Conservation (phyloP, 1,140 invertebrate genomes). For the Magallana ariakensis region DNA sequence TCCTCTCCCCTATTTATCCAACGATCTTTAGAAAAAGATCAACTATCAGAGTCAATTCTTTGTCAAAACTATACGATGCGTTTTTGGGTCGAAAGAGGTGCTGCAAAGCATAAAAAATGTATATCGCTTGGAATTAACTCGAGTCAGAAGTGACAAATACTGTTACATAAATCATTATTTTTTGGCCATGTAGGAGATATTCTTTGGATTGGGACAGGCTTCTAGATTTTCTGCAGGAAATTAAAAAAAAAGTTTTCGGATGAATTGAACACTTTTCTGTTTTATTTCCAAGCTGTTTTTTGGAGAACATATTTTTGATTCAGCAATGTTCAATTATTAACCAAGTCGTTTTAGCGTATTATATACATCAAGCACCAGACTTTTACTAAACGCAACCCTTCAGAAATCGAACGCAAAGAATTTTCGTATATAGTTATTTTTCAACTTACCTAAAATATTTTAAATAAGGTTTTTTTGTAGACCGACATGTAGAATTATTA, state of each 20-base stretch:
- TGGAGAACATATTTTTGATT: not conserved
- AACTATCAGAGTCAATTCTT: not conserved
- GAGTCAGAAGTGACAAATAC: not conserved
- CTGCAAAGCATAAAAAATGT: conserved; percentile 4
- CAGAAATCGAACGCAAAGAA: no score
- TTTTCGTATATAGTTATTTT: no score
- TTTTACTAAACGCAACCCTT: not conserved
- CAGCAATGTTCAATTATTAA: not conserved
- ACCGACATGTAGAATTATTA: no score
- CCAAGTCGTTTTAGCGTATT: not conserved
- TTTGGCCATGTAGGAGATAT: not conserved
- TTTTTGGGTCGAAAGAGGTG: not conserved
- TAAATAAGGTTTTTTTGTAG: no score
- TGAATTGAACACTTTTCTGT: no score
- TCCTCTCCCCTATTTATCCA: no score
- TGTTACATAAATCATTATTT: conserved; percentile 27
- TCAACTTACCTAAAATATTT: no score
- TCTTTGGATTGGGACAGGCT: not conserved
- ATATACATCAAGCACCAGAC: not conserved
- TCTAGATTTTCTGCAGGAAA: not conserved
- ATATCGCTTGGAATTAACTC: conserved; percentile 6
- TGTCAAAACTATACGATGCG: conserved; percentile 4
- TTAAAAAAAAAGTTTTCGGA: not conserved
- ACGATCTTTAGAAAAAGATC: no score
- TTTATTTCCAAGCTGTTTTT: no score